Percentiles rank a stretch among this genome's conserved stretches.
Conservation (phyloP, 1,140 invertebrate genomes). For the Leptoteleia sp. region DNA sequence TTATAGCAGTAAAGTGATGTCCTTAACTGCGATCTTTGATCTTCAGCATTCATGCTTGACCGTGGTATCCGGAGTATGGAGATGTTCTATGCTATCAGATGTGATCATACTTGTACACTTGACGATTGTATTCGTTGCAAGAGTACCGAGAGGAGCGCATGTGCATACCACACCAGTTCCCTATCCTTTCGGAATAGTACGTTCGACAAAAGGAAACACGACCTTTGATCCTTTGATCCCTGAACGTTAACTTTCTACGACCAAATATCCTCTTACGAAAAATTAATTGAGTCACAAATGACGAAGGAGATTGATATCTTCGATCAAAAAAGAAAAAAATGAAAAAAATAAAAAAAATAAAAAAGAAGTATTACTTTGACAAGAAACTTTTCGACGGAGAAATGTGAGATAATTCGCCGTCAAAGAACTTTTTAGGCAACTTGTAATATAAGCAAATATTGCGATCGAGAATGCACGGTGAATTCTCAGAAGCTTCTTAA, state of each 20-base stretch:
- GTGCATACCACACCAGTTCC: slow-evolving; percentile 16
- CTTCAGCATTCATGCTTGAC: slow-evolving; percentile 48
- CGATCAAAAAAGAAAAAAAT: too few species aligned
- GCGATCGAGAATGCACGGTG: not conserved
- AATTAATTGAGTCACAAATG: slow-evolving; percentile 48
- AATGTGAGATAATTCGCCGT: slow-evolving; percentile 22
- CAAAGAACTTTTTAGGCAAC: not conserved
- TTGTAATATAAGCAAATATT: slow-evolving; percentile 9
- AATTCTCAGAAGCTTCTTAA: too few species aligned
- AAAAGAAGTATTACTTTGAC: slow-evolving; percentile 35
- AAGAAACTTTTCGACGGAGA: slow-evolving; percentile 11
- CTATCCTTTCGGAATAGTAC: slow-evolving; percentile 23
- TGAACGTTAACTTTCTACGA: slow-evolving; percentile 27
- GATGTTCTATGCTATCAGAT: slow-evolving; percentile 44
- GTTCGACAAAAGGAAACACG: slow-evolving; percentile 22
- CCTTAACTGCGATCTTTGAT: slow-evolving; percentile 46
- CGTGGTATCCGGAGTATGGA: slow-evolving; percentile 47
- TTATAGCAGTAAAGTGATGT: slow-evolving; percentile 48
- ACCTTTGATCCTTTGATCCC: slow-evolving; percentile 57
- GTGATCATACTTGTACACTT: slow-evolving; percentile 55
- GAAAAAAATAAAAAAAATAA: too few species aligned
- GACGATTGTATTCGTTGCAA: slow-evolving; percentile 56
- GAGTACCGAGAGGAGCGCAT: slow-evolving; percentile 37
- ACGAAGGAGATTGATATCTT: slow-evolving; percentile 28
- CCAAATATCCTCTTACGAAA: slow-evolving; percentile 33